These are phyloP conservation scores for Escarpia spicata DNA, from an alignment of 2,888 invertebrate species.

Conservation along the genomic window DNA sequence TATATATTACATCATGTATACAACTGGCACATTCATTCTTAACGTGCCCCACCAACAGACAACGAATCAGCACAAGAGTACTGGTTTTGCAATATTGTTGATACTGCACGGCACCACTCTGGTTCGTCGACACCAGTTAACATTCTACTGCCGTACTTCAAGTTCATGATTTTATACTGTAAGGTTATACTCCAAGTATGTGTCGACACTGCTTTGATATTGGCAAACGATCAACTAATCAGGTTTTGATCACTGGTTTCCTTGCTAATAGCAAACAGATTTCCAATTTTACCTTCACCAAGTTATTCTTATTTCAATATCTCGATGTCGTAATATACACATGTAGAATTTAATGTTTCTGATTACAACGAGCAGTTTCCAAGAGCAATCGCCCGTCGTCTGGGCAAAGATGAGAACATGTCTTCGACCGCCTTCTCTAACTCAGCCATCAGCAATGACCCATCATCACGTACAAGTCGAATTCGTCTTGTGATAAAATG, in stretches of 20 bases:
- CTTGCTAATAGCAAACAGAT: neutral
- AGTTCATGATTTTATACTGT: neutral
- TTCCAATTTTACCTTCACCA: neutral
- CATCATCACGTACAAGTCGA: too few species aligned
- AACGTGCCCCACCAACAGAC: neutral
- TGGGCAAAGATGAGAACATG: neutral
- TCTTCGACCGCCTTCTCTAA: too few species aligned
- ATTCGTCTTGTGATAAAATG: too few species aligned
- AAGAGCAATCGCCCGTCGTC: neutral
- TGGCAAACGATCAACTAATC: neutral
- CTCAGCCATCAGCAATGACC: too few species aligned
- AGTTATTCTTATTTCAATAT: neutral
- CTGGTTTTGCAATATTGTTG: neutral
- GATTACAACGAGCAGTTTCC: neutral
- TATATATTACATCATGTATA: neutral
- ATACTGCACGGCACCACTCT: neutral
- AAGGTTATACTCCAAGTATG: neutral
- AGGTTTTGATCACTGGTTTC: neutral
- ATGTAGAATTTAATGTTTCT: neutral
- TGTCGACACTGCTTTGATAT: neutral
- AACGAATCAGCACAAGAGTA: neutral
- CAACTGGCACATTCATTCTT: neutral
- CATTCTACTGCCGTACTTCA: neutral
- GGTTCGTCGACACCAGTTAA: too few species aligned
- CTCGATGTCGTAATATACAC: too few species aligned